Percentiles rank a stretch among this genome's conserved stretches.
Conservation (phyloP, 2,797 vertebrate genomes). For the Hypotaenidia philippensis region DNA sequence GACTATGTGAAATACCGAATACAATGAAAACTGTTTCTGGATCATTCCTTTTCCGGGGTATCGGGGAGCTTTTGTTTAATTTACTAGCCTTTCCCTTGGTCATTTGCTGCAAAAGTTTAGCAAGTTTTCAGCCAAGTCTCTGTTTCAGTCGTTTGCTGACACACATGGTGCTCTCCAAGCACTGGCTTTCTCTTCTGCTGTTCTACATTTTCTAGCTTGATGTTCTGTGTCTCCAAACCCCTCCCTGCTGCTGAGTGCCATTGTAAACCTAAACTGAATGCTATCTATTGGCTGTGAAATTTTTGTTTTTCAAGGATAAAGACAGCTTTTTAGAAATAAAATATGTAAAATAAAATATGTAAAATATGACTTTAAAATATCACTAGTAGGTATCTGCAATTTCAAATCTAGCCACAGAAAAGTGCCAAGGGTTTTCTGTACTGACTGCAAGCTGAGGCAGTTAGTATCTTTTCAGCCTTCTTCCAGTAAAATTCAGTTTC, state of each 20-base stretch:
- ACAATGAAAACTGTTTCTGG: constrained; percentile 78
- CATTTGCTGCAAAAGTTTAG: constrained; percentile 50
- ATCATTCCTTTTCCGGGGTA: constrained; percentile 54
- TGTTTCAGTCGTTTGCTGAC: not conserved
- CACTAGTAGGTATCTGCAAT: not conserved
- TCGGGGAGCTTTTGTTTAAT: constrained; percentile 63
- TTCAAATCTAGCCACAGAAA: not conserved
- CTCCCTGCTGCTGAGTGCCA: not conserved
- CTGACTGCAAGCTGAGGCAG: not conserved
- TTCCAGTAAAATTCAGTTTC: not conserved
- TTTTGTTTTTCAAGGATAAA: not conserved
- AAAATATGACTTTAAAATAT: not conserved
- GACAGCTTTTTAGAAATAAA: not conserved
- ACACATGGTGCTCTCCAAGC: not conserved
- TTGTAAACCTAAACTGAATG: not conserved
- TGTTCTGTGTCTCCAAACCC: not conserved
- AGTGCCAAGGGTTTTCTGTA: not conserved
- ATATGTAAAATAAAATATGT: not conserved
- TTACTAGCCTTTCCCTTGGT: constrained; percentile 58
- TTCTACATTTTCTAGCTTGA: not conserved
- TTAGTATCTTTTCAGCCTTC: not conserved
- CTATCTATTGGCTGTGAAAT: not conserved
- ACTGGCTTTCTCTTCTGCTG: not conserved
- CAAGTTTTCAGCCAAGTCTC: not conserved
- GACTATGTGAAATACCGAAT: constrained; percentile 75